phyloP scores from a whole-genome alignment of 2,888 invertebrate genomes.

The Patella pellucida region DNA sequence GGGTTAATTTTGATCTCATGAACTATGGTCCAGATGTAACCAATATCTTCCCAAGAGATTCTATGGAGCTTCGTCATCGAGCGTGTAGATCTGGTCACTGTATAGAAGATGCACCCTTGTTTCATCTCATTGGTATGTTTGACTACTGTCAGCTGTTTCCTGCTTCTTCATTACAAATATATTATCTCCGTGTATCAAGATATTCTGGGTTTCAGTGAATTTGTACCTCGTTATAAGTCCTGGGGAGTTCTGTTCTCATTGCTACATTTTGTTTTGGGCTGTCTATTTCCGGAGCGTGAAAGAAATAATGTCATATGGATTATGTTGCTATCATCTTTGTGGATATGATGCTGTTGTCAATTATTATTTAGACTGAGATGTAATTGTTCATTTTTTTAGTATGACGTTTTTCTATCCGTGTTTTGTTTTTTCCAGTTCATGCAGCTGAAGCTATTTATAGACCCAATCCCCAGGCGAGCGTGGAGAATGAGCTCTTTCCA shows the following conservation, averaged over 20 bases:
- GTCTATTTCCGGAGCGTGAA: too few relatives aligned
- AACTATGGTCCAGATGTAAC: conserved; percentile 41
- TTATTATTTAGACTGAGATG: background rate
- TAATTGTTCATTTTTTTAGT: conserved; percentile 2
- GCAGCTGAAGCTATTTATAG: conserved; percentile 45
- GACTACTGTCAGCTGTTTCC: too few relatives aligned
- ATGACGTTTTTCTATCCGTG: background rate
- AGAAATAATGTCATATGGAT: too few relatives aligned
- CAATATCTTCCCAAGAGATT: conserved; percentile 51
- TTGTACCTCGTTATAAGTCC: too few relatives aligned
- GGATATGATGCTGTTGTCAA: too few relatives aligned
- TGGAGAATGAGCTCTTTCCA: conserved; percentile 48
- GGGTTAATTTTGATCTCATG: conserved; percentile 49
- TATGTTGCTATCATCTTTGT: too few relatives aligned
- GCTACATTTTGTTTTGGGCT: too few relatives aligned
- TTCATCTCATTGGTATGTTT: conserved; percentile 48
- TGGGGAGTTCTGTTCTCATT: too few relatives aligned
- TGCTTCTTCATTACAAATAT: too few relatives aligned
- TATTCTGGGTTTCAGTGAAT: too few relatives aligned
- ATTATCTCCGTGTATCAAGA: too few relatives aligned
- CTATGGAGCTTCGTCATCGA: conserved; percentile 31
- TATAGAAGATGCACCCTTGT: conserved; percentile 49
- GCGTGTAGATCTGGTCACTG: conserved; percentile 51
- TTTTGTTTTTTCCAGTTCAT: conserved; percentile 39
- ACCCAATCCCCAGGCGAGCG: conserved; percentile 46